Percentiles rank a stretch among this genome's conserved stretches.
phyloP scores from a whole-genome alignment of 2,888 invertebrate genomes.

The Stenurella melanura region DNA sequence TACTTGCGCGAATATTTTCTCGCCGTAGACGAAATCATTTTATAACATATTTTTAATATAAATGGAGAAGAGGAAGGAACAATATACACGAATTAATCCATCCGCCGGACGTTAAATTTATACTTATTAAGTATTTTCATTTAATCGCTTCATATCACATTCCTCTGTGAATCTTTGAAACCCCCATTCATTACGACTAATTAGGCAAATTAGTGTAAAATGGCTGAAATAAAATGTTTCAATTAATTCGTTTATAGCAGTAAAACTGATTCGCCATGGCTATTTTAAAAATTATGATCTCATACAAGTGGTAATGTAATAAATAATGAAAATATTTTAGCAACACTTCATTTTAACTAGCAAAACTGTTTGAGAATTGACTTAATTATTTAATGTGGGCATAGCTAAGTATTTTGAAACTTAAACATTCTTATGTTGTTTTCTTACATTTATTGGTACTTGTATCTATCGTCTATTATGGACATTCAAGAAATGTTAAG shows the following conservation, averaged over 20 bases:
- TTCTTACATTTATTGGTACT: no score
- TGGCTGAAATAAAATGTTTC: neutral
- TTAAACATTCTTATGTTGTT: no score
- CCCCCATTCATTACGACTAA: neutral
- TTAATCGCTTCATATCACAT: neutral
- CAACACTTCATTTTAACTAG: neutral
- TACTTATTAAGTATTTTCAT: neutral
- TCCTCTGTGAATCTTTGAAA: neutral
- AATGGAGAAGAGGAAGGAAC: neutral
- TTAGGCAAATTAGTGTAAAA: neutral
- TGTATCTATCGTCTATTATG: no score
- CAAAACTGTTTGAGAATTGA: neutral
- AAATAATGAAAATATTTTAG: neutral
- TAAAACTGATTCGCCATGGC: neutral
- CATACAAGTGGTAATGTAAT: neutral
- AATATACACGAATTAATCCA: neutral
- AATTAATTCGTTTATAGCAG: neutral
- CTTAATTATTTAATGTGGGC: no score
- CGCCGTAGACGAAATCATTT: no score
- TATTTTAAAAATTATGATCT: neutral
- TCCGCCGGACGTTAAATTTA: neutral
- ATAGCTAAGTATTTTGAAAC: no score
- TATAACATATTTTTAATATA: no score
- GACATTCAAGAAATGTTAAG: no score
- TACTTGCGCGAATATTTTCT: no score